Conservation (phyloP, 2,888 invertebrate genomes). For the Nomada lathburiana region DNA sequence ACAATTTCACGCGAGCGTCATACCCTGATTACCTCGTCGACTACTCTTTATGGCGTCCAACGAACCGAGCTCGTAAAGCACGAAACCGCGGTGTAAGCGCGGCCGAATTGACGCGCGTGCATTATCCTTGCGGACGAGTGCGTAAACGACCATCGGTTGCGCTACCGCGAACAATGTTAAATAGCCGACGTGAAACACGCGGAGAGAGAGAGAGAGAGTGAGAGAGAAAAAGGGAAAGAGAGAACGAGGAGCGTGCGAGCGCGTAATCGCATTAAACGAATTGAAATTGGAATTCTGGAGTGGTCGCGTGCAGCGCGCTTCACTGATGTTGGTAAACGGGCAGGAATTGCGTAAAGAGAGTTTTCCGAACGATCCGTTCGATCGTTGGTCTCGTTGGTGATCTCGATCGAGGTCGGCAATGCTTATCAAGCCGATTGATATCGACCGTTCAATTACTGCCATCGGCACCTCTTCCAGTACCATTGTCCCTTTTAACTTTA, state of each 20-base stretch:
- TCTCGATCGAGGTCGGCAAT: conserved; percentile 13
- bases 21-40: conserved; percentile 71
- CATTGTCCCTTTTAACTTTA: background rate
- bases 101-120: conserved; percentile 23
- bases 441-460: background rate
- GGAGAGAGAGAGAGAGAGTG: conserved; percentile 43
- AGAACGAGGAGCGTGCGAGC: conserved; percentile 42
- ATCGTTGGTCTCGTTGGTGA: background rate
- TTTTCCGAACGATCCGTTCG: conserved; percentile 28
- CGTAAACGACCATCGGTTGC: conserved; percentile 55
- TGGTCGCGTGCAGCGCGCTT: conserved; percentile 61
- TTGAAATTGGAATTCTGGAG: conserved; percentile 70
- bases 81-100: conserved; percentile 25
- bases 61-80: conserved; percentile 19
- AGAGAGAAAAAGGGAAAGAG: conserved; percentile 59
- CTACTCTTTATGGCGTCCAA: conserved; percentile 47
- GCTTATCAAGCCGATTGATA: background rate
- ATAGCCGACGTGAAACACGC: conserved; percentile 50
- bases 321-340: conserved; percentile 65
- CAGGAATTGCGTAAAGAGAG: conserved; percentile 56
- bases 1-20: conserved; percentile 61
- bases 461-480: background rate
- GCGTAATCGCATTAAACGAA: conserved; percentile 73
- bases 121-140: conserved; percentile 22
- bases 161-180: conserved; percentile 27